Base-by-base conservation (phyloP, 1,140 invertebrate species). In the Trachymyrmex cornetzi region DNA sequence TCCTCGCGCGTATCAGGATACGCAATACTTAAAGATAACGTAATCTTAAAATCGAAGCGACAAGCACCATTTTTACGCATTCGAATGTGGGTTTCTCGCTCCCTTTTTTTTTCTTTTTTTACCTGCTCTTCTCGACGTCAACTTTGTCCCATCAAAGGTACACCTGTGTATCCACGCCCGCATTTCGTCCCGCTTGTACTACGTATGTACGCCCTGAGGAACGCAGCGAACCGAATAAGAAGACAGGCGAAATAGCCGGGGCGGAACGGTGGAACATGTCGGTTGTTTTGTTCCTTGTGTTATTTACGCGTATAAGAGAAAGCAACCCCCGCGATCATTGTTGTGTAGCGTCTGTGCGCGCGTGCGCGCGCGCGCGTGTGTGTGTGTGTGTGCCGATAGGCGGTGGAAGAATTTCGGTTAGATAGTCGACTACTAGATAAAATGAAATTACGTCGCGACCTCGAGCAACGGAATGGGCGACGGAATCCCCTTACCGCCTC, bases 361-460 rank as follows among this genome's bases (percentile, higher is more conserved):
- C n/a, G 11, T 34, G 30, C 6, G 30, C 0, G 11, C 81, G 6
- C 5, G 24, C 4, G 22, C 6, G 30, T 22, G 11, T 59, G 72
- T 38, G 16, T 64, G 59, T 59, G 38, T 50, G 19, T 57, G 50
- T 57, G 66, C 44, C 53, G 44, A 61, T 63, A 66, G 34, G 77
- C 84, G 59, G 48, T 30, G 69, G 81, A 89, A 90, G 79, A 89
- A 88, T 91, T 92, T 88, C 55, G 86, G 85, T 67, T 59, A 88
- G 89, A 92, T 91, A 92, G 91, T 71, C 85, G 74, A 34, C 79
- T 77, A 87, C 59, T 79, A 91, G 92, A 93, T 93, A 93, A 92
- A 93, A 92, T 91, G 87, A 92, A 93, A 93, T 93, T 93, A 91
- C 92, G 66, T 74, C 71, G 86, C 77, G 87, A 88, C 77, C 89